Evolutionary conservation across 2,113 vertebrate genomes (phyloP).

Genomic region (Calypte anna): DNA sequence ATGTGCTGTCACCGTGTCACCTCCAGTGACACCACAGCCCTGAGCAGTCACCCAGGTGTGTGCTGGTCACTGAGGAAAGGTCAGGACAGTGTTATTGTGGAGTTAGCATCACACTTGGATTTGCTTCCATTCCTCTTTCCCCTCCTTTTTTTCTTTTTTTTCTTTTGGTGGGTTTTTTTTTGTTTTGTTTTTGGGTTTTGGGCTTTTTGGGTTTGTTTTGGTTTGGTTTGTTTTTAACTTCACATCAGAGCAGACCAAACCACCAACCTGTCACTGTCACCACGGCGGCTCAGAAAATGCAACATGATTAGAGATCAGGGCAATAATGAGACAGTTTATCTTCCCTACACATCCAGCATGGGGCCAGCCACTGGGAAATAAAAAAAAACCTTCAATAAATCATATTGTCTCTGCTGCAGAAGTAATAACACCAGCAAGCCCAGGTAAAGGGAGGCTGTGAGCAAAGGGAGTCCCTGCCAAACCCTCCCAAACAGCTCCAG

Average conservation of each 20-base stretch:
- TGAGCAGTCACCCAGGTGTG: fast-evolving
- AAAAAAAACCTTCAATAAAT: slow-evolving; percentile 23
- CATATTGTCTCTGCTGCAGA: background rate
- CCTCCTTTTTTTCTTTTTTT: background rate
- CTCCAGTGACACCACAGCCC: background rate
- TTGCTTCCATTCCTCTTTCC: background rate
- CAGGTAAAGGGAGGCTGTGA: background rate
- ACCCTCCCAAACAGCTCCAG: fast-evolving
- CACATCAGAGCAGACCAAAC: background rate
- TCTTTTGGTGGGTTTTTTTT: too few species aligned
- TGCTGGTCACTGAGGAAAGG: background rate
- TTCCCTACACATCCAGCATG: background rate
- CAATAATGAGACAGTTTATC: background rate
- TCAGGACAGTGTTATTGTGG: background rate
- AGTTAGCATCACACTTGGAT: background rate
- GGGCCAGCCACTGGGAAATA: slow-evolving; percentile 42
- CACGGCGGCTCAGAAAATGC: background rate
- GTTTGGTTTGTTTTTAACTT: background rate
- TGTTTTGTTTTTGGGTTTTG: too few species aligned
- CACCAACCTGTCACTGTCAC: background rate
- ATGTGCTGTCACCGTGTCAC: fast-evolving
- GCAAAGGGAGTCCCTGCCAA: fast-evolving
- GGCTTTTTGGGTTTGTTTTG: too few species aligned
- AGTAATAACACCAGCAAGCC: slow-evolving; percentile 4
- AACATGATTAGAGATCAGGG: slow-evolving; percentile 18